These are phyloP conservation scores for Chamaea fasciata DNA, from an alignment of 2,113 vertebrate species.

Conservation along the genomic window DNA sequence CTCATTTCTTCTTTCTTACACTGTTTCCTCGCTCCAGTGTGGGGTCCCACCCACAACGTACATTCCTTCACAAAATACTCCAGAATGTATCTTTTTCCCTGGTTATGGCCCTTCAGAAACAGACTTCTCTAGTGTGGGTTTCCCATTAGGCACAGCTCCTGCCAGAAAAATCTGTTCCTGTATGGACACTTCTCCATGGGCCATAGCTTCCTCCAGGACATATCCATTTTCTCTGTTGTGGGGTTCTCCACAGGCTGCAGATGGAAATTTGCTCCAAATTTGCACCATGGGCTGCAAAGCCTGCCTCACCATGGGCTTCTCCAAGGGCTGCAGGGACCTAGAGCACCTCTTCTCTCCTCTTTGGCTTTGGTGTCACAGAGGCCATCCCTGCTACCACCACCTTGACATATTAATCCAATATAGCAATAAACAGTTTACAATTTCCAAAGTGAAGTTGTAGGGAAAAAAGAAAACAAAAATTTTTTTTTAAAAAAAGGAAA, in stretches of 20 bases:
- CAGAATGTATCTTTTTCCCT: not conserved
- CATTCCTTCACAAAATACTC: not conserved
- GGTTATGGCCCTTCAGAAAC: not conserved
- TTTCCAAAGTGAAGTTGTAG: not conserved
- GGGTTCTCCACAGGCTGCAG: not conserved
- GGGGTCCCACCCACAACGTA: accelerated
- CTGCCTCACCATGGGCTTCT: not conserved
- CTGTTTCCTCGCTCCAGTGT: accelerated
- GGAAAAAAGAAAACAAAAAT: not conserved
- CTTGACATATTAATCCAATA: accelerated
- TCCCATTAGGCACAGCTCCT: not conserved
- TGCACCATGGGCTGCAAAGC: not conserved
- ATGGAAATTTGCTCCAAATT: not conserved
- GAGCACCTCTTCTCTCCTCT: not conserved
- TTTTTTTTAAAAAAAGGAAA: accelerated
- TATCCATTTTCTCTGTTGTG: not conserved
- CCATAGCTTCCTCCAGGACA: not conserved
- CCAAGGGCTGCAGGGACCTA: not conserved
- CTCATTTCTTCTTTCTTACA: not conserved
- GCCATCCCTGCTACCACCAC: too few species aligned
- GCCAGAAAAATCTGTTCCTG: not conserved
- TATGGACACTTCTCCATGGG: accelerated
- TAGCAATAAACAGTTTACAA: not conserved
- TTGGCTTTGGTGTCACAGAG: not conserved
- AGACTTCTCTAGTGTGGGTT: accelerated